phyloP scores from a whole-genome alignment of 2,888 invertebrate species.

The Cheilosia scutellata region DNA sequence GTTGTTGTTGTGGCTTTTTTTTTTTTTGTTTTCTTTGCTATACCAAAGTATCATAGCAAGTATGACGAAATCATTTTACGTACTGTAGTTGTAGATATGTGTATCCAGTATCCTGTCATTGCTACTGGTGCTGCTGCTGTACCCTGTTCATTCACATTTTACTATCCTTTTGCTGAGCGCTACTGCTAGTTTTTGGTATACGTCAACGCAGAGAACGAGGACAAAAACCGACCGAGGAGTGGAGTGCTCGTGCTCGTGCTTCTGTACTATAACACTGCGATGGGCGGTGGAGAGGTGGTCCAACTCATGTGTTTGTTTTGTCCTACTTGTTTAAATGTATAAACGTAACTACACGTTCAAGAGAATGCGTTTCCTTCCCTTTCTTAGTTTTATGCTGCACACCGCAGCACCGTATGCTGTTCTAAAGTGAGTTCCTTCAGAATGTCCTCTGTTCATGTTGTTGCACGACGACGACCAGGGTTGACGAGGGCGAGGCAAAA shows the following conservation, averaged over 20 bases:
- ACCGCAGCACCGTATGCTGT: conserved; percentile 25
- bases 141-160: conserved; percentile 57
- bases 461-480: conserved; percentile 25
- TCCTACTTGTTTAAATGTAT: conserved; percentile 60
- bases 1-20: neutral
- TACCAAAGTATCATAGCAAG: conserved; percentile 47
- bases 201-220: conserved; percentile 38
- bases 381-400: neutral
- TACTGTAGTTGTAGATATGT: conserved; percentile 28
- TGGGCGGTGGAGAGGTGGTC: conserved; percentile 6
- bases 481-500: conserved; percentile 13
- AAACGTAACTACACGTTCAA: conserved; percentile 40
- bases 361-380: conserved; percentile 62
- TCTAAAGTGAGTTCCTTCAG: conserved; percentile 33
- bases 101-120: conserved; percentile 51
- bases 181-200: conserved; percentile 20
- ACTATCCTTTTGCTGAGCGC: conserved; percentile 39
- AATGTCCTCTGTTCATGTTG: conserved; percentile 29
- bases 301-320: conserved; percentile 58
- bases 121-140: conserved; percentile 1
- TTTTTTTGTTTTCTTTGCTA: conserved; percentile 7
- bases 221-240: conserved; percentile 49
- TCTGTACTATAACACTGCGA: conserved; percentile 18
- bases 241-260: conserved; percentile 39
- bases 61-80: conserved; percentile 63